Evolutionary conservation across 2,888 invertebrate genomes (phyloP).

Genomic region (Cantharis rufa): DNA sequence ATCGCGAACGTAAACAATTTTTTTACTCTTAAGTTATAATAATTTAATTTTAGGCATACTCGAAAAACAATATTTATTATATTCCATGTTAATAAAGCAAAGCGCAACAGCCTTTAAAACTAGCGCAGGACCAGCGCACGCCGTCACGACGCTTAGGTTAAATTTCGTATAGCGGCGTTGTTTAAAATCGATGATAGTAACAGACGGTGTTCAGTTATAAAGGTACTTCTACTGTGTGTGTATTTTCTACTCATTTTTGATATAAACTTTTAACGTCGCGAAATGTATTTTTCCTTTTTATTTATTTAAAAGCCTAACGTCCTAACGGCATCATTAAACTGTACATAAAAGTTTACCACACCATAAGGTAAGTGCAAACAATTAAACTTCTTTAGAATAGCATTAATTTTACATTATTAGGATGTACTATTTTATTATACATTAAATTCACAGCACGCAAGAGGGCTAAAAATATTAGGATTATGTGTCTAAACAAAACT

Average conservation of each 20-base stretch:
- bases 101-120: slow-evolving; percentile 46
- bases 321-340: slow-evolving; percentile 18
- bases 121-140: slow-evolving; percentile 42
- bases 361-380: slow-evolving; percentile 17
- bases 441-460: background rate
- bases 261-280: slow-evolving; percentile 13
- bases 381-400: slow-evolving; percentile 1
- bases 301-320: slow-evolving; percentile 6
- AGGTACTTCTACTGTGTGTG: slow-evolving; percentile 38
- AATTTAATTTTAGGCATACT: background rate
- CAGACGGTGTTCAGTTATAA: slow-evolving; percentile 49
- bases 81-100: slow-evolving; percentile 34
- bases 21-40: background rate
- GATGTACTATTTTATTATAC: background rate
- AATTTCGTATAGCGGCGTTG: slow-evolving; percentile 42
- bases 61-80: slow-evolving; percentile 10
- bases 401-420: background rate
- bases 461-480: background rate
- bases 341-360: slow-evolving; percentile 9
- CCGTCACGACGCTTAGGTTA: slow-evolving; percentile 34
- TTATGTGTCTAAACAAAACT: background rate
- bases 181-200: slow-evolving; percentile 52
- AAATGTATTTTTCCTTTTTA: slow-evolving; percentile 14
- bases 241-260: slow-evolving; percentile 12
- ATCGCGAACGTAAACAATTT: background rate